Evolutionary conservation across 2,888 invertebrate genomes (phyloP).

Genomic region (Drosophila limbata): DNA sequence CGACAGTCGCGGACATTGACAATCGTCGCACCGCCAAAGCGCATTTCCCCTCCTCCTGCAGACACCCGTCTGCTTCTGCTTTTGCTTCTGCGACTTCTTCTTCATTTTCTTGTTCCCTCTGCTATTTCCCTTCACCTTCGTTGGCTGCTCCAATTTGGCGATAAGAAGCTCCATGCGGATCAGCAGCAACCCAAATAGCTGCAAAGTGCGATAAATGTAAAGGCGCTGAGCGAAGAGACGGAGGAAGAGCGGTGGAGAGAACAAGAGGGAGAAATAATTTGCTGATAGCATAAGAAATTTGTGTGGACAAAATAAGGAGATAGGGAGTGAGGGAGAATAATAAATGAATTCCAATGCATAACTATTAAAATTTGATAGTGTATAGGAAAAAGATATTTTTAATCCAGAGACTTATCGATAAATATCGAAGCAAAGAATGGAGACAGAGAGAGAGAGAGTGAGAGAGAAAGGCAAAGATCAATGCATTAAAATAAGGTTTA

Average conservation of each 20-base stretch:
- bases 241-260: not conserved
- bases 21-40: constrained; percentile 15
- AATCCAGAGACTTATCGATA: too few relatives aligned
- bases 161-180: constrained; percentile 33
- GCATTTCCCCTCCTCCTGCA: not conserved
- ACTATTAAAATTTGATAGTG: not conserved
- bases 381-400: too few relatives aligned
- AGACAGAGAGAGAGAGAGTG: too few relatives aligned
- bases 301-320: not conserved
- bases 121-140: not conserved
- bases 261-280: not conserved
- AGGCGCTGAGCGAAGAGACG: not conserved
- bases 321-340: not conserved
- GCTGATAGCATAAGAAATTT: constrained; percentile 3
- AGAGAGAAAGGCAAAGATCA: too few relatives aligned
- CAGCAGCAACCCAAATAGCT: constrained; percentile 47
- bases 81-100: not conserved
- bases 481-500: too few relatives aligned
- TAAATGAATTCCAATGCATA: not conserved
- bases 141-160: constrained; percentile 10
- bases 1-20: constrained; percentile 50
- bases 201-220: constrained; percentile 36
- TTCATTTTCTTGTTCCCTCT: not conserved
- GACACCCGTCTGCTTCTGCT: not conserved
- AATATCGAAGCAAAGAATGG: too few relatives aligned